These are phyloP conservation scores for Pteria penguin DNA, from an alignment of 2,888 invertebrate genomes.

Conservation along the genomic window DNA sequence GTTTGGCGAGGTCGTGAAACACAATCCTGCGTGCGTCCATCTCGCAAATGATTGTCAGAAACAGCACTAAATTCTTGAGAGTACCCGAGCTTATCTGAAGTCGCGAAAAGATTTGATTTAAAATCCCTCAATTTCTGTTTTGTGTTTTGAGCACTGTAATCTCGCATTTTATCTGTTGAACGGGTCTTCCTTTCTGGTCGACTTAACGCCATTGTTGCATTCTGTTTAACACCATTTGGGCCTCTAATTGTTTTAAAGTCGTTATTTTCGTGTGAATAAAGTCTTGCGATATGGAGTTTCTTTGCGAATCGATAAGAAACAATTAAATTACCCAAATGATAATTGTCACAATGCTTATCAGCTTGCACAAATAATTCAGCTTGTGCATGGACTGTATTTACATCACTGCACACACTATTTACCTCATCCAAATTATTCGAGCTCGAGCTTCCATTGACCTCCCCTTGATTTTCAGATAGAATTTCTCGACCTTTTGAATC, in stretches of 20 bases:
- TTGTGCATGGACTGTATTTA: neutral
- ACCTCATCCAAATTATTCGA: neutral
- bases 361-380: neutral
- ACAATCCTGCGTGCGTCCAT: slow-evolving; percentile 16
- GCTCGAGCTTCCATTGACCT: neutral
- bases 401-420: neutral
- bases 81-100: slow-evolving; percentile 17
- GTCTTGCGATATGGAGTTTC: slow-evolving; percentile 7
- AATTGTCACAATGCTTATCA: slow-evolving; percentile 12
- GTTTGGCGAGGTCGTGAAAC: slow-evolving; percentile 23
- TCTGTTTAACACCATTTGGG: slow-evolving; percentile 18
- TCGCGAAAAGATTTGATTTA: slow-evolving; percentile 27
- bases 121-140: slow-evolving; percentile 30
- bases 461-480: neutral
- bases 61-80: slow-evolving; percentile 12
- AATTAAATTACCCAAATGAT: slow-evolving; percentile 1
- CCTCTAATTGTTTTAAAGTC: slow-evolving; percentile 8
- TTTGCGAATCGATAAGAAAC: slow-evolving; percentile 23
- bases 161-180: slow-evolving; percentile 35
- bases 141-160: slow-evolving; percentile 28
- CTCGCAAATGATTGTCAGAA: slow-evolving; percentile 11
- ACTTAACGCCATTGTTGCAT: slow-evolving; percentile 25
- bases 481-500: slow-evolving; percentile 7
- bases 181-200: slow-evolving; percentile 30
- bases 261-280: neutral